Conservation (phyloP, 2,113 vertebrate species). For the Gymnobelideus leadbeateri region DNA sequence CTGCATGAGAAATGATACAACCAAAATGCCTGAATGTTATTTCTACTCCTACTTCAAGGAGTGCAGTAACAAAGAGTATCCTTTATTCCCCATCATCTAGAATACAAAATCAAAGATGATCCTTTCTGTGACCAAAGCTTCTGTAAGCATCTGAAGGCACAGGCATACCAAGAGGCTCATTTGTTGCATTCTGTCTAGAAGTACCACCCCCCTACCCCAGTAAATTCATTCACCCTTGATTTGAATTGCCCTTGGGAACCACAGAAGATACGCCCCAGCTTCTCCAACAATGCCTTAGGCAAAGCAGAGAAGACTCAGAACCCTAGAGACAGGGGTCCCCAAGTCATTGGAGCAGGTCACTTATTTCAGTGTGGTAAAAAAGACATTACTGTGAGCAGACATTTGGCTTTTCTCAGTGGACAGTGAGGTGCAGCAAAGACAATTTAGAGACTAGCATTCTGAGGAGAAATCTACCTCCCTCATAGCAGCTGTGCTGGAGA, state of each 20-base stretch:
- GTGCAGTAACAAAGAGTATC: conserved; percentile 25
- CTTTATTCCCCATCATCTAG: too few species aligned
- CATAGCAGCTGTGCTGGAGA: conserved; percentile 57
- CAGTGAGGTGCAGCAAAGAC: conserved; percentile 86
- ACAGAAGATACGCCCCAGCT: conserved; percentile 95
- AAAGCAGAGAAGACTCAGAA: conserved; percentile 93
- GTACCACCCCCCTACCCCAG: too few species aligned
- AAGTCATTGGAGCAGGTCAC: conserved; percentile 91
- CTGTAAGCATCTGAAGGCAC: too few species aligned
- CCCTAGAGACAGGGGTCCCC: conserved; percentile 93
- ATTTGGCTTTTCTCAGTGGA: conserved; percentile 97
- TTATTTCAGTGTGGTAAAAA: conserved; percentile 92
- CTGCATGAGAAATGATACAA: conserved; percentile 99
- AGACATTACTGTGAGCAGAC: conserved; percentile 98
- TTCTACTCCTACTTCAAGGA: conserved; percentile 99
- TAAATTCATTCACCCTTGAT: conserved; percentile 85
- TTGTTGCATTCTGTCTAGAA: too few species aligned
- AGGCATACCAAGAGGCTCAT: too few species aligned
- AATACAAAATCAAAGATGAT: too few species aligned
- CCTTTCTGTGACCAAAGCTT: too few species aligned
- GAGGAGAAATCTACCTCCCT: conserved; percentile 41
- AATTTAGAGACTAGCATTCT: conserved; percentile 59
- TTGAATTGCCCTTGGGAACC: conserved; percentile 98
- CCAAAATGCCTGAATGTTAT: conserved; percentile 99
- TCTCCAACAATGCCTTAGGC: conserved; percentile 90